These are phyloP conservation scores for Trachelipus rathkii DNA, from an alignment of 1,140 invertebrate species.

Conservation along the genomic window DNA sequence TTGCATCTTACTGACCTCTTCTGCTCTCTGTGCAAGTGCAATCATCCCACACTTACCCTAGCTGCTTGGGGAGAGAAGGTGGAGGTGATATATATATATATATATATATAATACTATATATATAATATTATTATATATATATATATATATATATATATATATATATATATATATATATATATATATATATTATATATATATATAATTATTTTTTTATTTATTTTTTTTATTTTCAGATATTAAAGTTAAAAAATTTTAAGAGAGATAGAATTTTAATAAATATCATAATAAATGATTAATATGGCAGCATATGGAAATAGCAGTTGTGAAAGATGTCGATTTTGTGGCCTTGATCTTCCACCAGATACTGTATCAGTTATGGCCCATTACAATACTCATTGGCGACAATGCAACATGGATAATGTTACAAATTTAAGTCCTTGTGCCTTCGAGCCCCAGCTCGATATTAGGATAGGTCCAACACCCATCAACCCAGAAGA, in stretches of 20 bases:
- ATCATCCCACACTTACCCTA: no score
- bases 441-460: conserved; percentile 34
- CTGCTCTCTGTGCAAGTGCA: no score
- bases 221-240: background rate
- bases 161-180: no score
- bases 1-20: no score
- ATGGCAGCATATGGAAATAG: background rate
- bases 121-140: no score
- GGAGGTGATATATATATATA: no score
- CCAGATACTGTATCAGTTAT: conserved; percentile 42
- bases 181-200: no score
- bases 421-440: conserved; percentile 30
- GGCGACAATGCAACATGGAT: conserved; percentile 39
- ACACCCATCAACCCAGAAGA: conserved; percentile 38
- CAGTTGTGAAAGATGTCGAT: conserved; percentile 36
- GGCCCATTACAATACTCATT: conserved; percentile 41
- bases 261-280: background rate
- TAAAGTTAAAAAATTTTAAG: background rate
- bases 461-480: conserved; percentile 34
- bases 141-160: no score
- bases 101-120: no score
- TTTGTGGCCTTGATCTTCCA: conserved; percentile 43
- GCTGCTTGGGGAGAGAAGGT: no score
- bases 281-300: background rate
- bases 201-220: background rate